These are phyloP conservation scores for Andinoacara biseriatus DNA, from an alignment of 2,113 vertebrate species.

Conservation along the genomic window DNA sequence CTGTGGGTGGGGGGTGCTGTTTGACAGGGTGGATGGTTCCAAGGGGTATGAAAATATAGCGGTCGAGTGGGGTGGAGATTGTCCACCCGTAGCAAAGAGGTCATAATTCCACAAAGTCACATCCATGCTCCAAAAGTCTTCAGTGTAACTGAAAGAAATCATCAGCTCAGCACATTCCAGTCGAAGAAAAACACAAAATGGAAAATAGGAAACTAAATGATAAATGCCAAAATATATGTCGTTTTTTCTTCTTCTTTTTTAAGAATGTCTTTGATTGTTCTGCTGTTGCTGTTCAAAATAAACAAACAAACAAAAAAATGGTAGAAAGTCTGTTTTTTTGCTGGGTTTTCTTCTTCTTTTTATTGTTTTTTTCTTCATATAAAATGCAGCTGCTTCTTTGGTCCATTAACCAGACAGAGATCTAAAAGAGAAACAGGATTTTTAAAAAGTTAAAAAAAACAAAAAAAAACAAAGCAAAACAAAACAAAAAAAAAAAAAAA, in stretches of 20 bases:
- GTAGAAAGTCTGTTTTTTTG: not conserved
- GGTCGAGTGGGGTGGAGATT: conserved; percentile 18
- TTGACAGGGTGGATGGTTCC: not conserved
- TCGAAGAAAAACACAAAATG: not conserved
- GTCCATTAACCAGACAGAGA: not conserved
- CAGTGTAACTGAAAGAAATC: not conserved
- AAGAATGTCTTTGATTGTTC: not conserved
- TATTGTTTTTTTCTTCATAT: not conserved
- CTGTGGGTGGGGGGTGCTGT: conserved; percentile 9
- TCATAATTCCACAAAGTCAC: conserved; percentile 57
- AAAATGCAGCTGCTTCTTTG: not conserved
- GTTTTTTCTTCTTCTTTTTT: not conserved
- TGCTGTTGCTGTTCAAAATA: too few species aligned
- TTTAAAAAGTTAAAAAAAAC: not conserved
- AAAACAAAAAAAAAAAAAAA: not conserved
- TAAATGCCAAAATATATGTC: not conserved
- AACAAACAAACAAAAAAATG: not conserved
- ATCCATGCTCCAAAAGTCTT: conserved; percentile 43
- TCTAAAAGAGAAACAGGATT: not conserved
- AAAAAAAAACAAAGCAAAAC: not conserved
- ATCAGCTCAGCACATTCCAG: not conserved
- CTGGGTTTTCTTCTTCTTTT: not conserved
- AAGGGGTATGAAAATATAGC: not conserved
- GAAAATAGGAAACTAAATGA: not conserved
- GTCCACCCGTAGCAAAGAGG: conserved; percentile 27